Evolutionary conservation across 23 tunicate species (phyloP).

Genomic region (Trididemnum miniatum): DNA sequence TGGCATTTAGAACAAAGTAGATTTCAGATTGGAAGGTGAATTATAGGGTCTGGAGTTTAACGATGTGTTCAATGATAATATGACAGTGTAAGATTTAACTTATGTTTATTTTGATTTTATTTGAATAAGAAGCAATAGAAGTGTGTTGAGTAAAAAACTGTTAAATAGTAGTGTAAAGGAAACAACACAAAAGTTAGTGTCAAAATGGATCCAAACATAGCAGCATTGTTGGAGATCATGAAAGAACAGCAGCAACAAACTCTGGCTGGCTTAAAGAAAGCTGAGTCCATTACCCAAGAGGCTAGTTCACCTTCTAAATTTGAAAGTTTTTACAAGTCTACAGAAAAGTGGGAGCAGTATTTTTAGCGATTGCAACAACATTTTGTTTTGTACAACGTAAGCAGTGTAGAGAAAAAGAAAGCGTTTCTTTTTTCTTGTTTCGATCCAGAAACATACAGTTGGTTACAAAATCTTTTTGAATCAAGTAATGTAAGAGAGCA

Average conservation of each 20-base stretch:
- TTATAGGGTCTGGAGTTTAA: too few relatives aligned
- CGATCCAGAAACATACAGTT: not conserved
- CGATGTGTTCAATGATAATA: too few relatives aligned
- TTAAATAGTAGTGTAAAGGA: too few relatives aligned
- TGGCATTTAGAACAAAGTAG: too few relatives aligned
- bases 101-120: too few relatives aligned
- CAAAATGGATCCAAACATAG: not conserved
- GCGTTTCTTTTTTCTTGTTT: not conserved
- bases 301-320: conserved; percentile 7
- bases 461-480: not conserved
- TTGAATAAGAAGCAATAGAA: not conserved
- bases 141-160: not conserved
- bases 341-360: conserved; percentile 15
- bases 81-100: too few relatives aligned
- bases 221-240: not conserved
- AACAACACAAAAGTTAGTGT: not conserved
- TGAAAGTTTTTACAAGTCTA: not conserved
- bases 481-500: not conserved
- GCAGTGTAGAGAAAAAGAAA: not conserved
- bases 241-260: not conserved
- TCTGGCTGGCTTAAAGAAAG: not conserved
- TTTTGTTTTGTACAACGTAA: not conserved
- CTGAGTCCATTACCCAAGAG: not conserved
- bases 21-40: too few relatives aligned
- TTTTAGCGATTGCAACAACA: conserved; percentile 13